Evolutionary conservation across 2,797 vertebrate species (phyloP).

Genomic region (Bovichtus variegatus): DNA sequence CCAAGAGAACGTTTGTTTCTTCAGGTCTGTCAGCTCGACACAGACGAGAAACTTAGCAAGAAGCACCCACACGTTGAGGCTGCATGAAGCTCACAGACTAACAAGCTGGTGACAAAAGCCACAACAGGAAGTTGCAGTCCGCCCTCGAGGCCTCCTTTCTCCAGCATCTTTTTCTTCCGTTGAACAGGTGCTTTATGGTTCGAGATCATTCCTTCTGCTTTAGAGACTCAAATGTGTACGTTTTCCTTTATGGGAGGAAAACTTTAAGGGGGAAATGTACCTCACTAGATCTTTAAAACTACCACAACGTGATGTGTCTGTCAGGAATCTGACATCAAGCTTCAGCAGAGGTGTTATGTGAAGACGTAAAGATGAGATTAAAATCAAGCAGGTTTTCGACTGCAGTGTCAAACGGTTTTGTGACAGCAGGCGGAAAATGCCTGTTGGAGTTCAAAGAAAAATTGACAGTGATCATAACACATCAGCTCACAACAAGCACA

Average conservation of each 20-base stretch:
- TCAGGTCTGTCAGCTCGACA: slow-evolving; percentile 12
- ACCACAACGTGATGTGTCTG: background rate
- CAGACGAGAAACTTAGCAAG: slow-evolving; percentile 30
- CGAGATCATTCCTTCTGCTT: slow-evolving; percentile 68
- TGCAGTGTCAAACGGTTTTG: slow-evolving; percentile 2
- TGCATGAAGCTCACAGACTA: slow-evolving; percentile 65
- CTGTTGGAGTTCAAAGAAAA: slow-evolving; percentile 35
- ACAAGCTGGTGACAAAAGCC: slow-evolving; percentile 71
- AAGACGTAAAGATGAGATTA: slow-evolving; percentile 12
- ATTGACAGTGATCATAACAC: background rate
- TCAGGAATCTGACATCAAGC: background rate
- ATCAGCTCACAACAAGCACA: background rate
- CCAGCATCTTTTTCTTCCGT: slow-evolving; percentile 63
- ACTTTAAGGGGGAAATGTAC: background rate
- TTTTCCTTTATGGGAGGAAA: slow-evolving; percentile 17
- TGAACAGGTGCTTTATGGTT: slow-evolving; percentile 80
- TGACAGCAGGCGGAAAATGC: slow-evolving; percentile 49
- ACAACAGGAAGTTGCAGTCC: slow-evolving; percentile 85
- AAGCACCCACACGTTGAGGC: slow-evolving; percentile 53
- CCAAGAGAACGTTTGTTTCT: background rate
- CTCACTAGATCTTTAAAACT: background rate
- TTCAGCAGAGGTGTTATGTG: background rate
- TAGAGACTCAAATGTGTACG: background rate
- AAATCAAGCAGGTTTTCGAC: slow-evolving; percentile 18
- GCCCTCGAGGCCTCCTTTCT: slow-evolving; percentile 75